Base-by-base conservation (phyloP, 2,113 vertebrate species). In the Lophochroa leadbeateri region DNA sequence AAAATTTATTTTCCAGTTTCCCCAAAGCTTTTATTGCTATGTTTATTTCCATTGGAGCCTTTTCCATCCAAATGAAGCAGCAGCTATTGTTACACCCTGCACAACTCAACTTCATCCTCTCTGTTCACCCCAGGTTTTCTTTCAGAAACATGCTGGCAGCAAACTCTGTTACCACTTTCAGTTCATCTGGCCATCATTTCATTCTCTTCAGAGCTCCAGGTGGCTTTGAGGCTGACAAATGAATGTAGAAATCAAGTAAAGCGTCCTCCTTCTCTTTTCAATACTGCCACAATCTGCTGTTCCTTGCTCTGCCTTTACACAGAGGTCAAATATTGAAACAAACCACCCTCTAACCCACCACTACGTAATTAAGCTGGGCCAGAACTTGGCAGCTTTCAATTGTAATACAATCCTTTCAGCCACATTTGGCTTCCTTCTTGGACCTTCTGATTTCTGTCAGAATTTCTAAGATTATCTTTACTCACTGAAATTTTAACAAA, bases 341-440 rank as follows among this genome's bases (percentile, higher is more conserved):
- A 23, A 27, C 0, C 28, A 63, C 7, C 9, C 20, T 24, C 43
- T 31, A 63, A 14, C 2, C 14, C 8, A 15, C 2, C 5, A 2
- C 10, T 3, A 7, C 1, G 0, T 37, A 81, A 53, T 77, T 31
- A 86, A 39, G 3, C n/a, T 29, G 11, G 55, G 9, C 17, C 55
- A 63, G n/a, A 80, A 29, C 33, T 61, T 69, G 1, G 0, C n/a
- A 88, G 63, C 8, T 90, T 92, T 55, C 39, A 49, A 6, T 5
- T 25, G 10, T 1, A 63, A 2, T 17, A 20, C 47, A 44, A 69
- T 31, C 2, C 58, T 58, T 70, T 57, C 13, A 10, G 28, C 21
- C 31, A 53, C 9, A 11, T 20, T n/a, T 74, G 27, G 55, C 20
- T 31, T 39, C 13, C 11, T n/a, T 72, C 41, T 68, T 65, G 44